A percentile compares a stretch with the other conserved stretches of the same genome.
Evolutionary conservation across 2,113 vertebrate genomes (phyloP).

Genomic region (Rhabdomys dilectus): DNA sequence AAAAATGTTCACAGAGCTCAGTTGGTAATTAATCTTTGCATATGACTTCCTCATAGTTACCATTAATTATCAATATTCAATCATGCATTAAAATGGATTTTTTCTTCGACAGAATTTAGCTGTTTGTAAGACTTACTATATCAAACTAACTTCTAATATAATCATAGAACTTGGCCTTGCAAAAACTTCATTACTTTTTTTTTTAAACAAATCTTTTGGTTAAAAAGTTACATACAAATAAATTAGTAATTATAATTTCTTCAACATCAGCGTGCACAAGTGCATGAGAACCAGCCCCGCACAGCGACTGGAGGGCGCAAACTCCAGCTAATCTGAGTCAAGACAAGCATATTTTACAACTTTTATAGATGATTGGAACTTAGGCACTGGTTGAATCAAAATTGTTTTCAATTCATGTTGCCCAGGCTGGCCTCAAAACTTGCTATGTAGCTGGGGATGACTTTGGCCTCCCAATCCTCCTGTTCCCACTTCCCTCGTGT

Average conservation of each 20-base stretch:
- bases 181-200: constrained; percentile 68
- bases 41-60: constrained; percentile 78
- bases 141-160: constrained; percentile 76
- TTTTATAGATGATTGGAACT: constrained; percentile 24
- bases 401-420: background rate
- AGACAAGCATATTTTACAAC: background rate
- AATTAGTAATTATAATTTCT: constrained; percentile 65
- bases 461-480: background rate
- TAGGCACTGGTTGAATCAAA: background rate
- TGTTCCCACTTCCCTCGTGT: background rate
- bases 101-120: constrained; percentile 81
- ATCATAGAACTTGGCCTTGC: constrained; percentile 70
- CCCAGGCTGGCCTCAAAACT: background rate
- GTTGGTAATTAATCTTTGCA: constrained; percentile 83
- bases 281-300: constrained; percentile 23
- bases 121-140: constrained; percentile 76
- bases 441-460: background rate
- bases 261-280: constrained; percentile 38
- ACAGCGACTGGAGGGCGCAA: background rate
- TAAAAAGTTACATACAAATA: constrained; percentile 53
- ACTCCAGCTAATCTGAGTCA: constrained; percentile 21
- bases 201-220: constrained; percentile 62
- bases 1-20: constrained; percentile 76
- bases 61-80: constrained; percentile 84
- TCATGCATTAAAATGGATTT: constrained; percentile 83